Evolutionary conservation across 2,797 vertebrate species (phyloP), one percentile per base, ranked within the genome.

Genomic region (Characodon lateralis): DNA sequence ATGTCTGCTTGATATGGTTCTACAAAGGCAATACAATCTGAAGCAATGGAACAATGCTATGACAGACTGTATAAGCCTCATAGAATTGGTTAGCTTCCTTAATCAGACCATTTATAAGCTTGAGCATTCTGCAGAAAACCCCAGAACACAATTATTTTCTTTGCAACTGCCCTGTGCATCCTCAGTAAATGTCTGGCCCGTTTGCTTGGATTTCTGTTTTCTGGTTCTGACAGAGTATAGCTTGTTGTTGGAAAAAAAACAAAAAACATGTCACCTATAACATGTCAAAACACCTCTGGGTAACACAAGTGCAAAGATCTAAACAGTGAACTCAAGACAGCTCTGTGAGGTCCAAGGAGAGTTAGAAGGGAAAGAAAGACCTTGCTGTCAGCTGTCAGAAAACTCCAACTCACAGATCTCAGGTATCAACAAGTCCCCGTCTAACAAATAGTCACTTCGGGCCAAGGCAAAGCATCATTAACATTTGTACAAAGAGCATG

Each of bases 21-120:
- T 83, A 92, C 88, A 93, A 90, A 92, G 78, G 88, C 90, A 93
- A 93, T 91, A 81, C 87, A 93, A 92, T 92, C 88, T 82, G 22
- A 88, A 81, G 85, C 80, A 85, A 78, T 79, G 87, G 84, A 89
- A 88, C 90, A 91, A 91, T 65, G 61, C 81, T 72, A 85, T 86
- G 88, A 88, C 85, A 78, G 87, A 89, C 79, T 82, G 80, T 72
- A 68, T 83, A 80, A 78, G 87, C 74, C 78, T 80, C 78, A 31
- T 73, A 87, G 87, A 87, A 88, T 89, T 87, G 80, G 87, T 88
- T 81, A 71, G 79, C 91, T 91, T 87, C 92, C 87, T 94, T 91
- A 91, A 94, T 92, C 90, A 87, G 87, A 77, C 83, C 85, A 89
- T 93, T 92, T 89, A 89, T 89, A 90, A 89, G 83, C 85, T 72